Evolutionary conservation across 2,888 invertebrate species (phyloP).

Genomic region (Drosophila glabriapex): DNA sequence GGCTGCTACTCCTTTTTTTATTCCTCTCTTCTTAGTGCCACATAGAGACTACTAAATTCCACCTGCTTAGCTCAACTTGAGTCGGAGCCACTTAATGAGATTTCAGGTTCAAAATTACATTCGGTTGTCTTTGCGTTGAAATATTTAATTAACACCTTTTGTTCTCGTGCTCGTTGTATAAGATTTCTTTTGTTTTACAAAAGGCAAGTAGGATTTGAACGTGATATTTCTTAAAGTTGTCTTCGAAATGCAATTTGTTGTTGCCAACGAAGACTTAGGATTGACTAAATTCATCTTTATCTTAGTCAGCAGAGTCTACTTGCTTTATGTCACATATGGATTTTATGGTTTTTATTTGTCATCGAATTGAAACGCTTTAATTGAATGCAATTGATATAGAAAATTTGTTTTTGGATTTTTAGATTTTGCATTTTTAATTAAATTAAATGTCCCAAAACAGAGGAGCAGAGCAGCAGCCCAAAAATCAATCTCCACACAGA

Average conservation of each 20-base stretch:
- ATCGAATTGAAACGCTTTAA: constrained; percentile 5
- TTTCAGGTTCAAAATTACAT: constrained; percentile 66
- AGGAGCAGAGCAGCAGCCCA: not conserved
- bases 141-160: constrained; percentile 73
- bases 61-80: constrained; percentile 51
- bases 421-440: constrained; percentile 15
- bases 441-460: constrained; percentile 22
- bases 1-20: not conserved
- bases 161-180: constrained; percentile 9
- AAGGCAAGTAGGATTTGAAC: constrained; percentile 8
- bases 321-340: constrained; percentile 10
- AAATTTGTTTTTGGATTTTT: not conserved
- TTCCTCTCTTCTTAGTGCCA: not conserved
- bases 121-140: constrained; percentile 61
- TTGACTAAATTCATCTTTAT: not conserved
- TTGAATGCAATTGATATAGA: constrained; percentile 6
- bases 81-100: constrained; percentile 67
- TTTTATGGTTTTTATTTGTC: constrained; percentile 8
- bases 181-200: constrained; percentile 16
- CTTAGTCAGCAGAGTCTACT: constrained; percentile 1
- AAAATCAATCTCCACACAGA: constrained; percentile 19
- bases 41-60: constrained; percentile 43
- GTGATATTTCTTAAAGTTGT: constrained; percentile 31
- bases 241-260: not conserved
- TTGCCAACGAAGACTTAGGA: not conserved